Percentiles rank a stretch among this genome's conserved stretches.
phyloP scores from a whole-genome alignment of 2,113 vertebrate genomes.

The Cairina moschata region DNA sequence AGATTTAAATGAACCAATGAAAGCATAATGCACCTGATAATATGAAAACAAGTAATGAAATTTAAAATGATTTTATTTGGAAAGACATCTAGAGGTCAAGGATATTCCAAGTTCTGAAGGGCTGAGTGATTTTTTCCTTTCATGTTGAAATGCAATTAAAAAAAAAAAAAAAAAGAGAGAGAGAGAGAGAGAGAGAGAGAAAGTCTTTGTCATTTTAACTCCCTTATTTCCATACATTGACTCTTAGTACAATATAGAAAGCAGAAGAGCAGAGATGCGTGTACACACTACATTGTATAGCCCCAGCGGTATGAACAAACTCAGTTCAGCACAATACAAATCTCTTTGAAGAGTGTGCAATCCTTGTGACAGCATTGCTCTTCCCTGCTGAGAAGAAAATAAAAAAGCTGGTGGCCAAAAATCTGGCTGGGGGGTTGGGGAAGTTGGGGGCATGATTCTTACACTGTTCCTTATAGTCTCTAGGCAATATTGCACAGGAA shows the following conservation, averaged over 20 bases:
- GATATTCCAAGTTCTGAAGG: not conserved
- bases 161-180: not conserved
- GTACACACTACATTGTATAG: not conserved
- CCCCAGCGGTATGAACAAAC: not conserved
- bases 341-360: not conserved
- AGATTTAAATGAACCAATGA: not conserved
- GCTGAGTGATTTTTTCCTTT: not conserved
- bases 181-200: not conserved
- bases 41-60: conserved; percentile 16
- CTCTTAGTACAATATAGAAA: not conserved
- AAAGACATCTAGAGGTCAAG: conserved; percentile 12
- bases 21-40: not conserved
- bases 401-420: not conserved
- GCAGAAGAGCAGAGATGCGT: not conserved
- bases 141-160: not conserved
- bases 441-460: not conserved
- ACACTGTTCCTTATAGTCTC: not conserved
- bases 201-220: not conserved
- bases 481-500: not conserved
- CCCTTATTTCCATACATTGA: not conserved
- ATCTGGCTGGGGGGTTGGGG: not conserved
- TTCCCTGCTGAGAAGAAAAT: conserved; percentile 26
- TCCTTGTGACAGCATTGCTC: not conserved
- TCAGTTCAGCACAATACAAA: not conserved
- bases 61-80: not conserved